Percentiles rank a stretch among this genome's conserved stretches.
Evolutionary conservation across 1,140 invertebrate species (phyloP).

Genomic region (Drosophila triauraria): DNA sequence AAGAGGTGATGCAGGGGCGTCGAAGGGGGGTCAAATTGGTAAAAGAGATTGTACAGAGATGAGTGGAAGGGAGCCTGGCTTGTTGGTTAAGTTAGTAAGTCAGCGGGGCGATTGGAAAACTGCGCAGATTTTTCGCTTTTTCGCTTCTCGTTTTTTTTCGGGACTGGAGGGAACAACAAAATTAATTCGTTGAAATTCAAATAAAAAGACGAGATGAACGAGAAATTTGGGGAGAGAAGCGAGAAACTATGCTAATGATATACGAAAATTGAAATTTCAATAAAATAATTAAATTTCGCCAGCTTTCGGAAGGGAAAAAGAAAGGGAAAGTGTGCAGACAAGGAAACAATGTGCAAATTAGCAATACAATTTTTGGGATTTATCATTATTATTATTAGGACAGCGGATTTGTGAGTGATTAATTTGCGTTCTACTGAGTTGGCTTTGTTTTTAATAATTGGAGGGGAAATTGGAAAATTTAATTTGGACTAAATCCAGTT

Average conservation of each 20-base stretch:
- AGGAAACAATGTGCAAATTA: constrained; percentile 28
- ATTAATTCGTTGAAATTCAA: constrained; percentile 75
- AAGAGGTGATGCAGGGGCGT: neutral
- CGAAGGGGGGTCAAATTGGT: neutral
- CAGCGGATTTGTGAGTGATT: constrained; percentile 7
- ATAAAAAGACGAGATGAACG: constrained; percentile 15
- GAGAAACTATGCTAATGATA: constrained; percentile 77
- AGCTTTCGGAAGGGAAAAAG: constrained; percentile 6
- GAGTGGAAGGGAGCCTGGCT: constrained; percentile 5
- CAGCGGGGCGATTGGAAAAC: constrained; percentile 73
- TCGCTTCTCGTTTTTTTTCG: constrained; percentile 27
- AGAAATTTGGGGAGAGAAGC: constrained; percentile 10
- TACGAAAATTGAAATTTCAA: constrained; percentile 74
- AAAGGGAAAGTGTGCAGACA: constrained; percentile 6
- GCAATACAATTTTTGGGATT: constrained; percentile 21
- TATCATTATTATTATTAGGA: constrained; percentile 12
- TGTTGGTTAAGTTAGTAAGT: constrained; percentile 67
- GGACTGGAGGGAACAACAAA: constrained; percentile 56
- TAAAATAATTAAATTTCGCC: constrained; percentile 64
- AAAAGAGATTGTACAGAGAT: neutral
- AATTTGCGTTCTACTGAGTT: neutral
- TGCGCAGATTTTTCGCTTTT: constrained; percentile 70
- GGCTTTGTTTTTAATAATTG: neutral
- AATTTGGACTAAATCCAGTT: too few relatives aligned
- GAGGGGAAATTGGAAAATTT: neutral